These are phyloP conservation scores for Crossocerus cetratus DNA, from an alignment of 2,888 invertebrate genomes.

Conservation along the genomic window DNA sequence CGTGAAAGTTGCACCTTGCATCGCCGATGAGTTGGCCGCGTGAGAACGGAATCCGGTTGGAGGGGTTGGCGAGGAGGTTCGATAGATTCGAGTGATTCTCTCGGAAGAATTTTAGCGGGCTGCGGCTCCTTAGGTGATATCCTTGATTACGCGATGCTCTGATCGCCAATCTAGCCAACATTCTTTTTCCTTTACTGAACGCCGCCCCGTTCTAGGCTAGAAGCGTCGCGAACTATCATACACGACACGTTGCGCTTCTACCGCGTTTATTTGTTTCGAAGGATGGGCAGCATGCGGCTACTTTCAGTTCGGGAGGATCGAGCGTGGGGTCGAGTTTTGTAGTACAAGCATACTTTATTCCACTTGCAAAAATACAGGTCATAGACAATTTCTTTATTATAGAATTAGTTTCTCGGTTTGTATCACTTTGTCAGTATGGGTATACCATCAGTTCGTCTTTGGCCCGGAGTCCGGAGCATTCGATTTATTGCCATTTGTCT, in stretches of 20 bases:
- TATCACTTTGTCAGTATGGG: constrained; percentile 4
- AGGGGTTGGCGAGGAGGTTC: not conserved
- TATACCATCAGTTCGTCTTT: not conserved
- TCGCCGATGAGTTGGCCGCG: constrained; percentile 9
- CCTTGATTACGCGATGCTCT: not conserved
- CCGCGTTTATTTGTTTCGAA: not conserved
- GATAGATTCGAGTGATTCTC: no score
- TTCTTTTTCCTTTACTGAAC: not conserved
- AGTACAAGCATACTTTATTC: constrained; percentile 74
- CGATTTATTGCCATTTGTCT: constrained; percentile 12
- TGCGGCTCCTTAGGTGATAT: not conserved
- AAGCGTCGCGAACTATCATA: not conserved
- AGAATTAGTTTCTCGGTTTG: constrained; percentile 33
- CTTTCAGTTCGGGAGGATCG: not conserved
- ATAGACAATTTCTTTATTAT: constrained; percentile 50
- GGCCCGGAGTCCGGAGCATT: not conserved
- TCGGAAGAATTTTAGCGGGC: no score
- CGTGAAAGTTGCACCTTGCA: constrained; percentile 49
- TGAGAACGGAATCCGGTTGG: not conserved
- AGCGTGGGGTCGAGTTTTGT: constrained; percentile 62
- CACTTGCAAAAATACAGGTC: constrained; percentile 71
- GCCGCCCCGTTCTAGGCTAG: no score
- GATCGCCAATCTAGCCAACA: not conserved
- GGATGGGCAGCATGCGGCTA: not conserved
- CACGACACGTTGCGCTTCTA: not conserved